Conservation (phyloP, 2,888 invertebrate species). For the Dynastes tityus region DNA sequence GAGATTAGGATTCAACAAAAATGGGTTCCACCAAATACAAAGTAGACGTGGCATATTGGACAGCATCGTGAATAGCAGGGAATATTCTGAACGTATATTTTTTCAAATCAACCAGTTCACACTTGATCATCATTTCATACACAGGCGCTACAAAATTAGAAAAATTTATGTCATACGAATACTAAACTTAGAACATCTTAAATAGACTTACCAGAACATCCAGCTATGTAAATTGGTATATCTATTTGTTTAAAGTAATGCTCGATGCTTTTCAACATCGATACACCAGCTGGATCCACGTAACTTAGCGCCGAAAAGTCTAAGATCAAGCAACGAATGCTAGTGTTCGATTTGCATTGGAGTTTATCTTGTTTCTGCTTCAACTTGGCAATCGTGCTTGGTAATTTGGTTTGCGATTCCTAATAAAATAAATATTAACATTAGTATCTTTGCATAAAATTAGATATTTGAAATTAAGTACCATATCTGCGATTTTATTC, state of each 20-base stretch:
- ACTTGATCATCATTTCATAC: constrained; percentile 77
- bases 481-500: constrained; percentile 60
- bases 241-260: constrained; percentile 73
- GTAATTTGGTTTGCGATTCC: constrained; percentile 35
- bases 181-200: not conserved
- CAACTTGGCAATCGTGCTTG: constrained; percentile 28
- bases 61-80: constrained; percentile 79
- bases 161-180: not conserved
- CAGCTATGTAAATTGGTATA: constrained; percentile 73
- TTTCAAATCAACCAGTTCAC: constrained; percentile 73
- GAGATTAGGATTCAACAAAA: not conserved
- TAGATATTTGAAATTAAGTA: not conserved
- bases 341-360: constrained; percentile 61
- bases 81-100: constrained; percentile 73
- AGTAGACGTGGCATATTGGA: constrained; percentile 71
- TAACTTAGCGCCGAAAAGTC: constrained; percentile 78
- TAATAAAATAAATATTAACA: not conserved
- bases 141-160: constrained; percentile 74
- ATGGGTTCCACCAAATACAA: constrained; percentile 11
- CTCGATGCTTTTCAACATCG: constrained; percentile 72
- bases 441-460: not conserved
- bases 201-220: constrained; percentile 70
- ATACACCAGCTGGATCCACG: constrained; percentile 78
- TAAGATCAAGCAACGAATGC: constrained; percentile 70
- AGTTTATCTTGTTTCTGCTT: constrained; percentile 54